Evolutionary conservation across 2,888 invertebrate genomes (phyloP).

Genomic region (Dimorphilus gyrociliatus): DNA sequence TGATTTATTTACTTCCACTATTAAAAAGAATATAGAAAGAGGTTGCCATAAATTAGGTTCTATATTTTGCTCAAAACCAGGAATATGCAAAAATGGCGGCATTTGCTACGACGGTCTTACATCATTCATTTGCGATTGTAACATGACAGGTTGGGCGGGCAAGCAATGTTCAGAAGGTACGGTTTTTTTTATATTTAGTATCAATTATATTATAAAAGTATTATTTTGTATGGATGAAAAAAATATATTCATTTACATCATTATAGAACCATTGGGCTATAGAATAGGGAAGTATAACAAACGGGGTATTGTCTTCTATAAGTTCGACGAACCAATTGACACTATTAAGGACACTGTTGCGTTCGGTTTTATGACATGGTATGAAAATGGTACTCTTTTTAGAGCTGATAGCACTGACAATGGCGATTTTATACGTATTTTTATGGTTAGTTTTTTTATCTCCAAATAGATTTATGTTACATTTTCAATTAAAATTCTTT

Average conservation of each 20-base stretch:
- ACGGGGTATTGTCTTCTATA: conserved; percentile 20
- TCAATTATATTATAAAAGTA: conserved; percentile 1
- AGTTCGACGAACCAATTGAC: conserved; percentile 9
- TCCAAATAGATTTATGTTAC: background rate
- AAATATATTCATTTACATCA: conserved; percentile 1
- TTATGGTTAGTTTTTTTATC: background rate
- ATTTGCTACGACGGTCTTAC: conserved; percentile 13
- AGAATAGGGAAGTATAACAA: conserved; percentile 15
- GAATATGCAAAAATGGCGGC: conserved; percentile 18
- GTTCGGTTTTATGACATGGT: conserved; percentile 32
- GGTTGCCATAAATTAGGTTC: no score
- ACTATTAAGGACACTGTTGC: conserved; percentile 22
- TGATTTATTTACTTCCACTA: no score
- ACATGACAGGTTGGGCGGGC: conserved; percentile 23
- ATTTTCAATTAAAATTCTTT: no score
- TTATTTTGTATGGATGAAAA: background rate
- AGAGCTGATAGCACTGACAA: conserved; percentile 17
- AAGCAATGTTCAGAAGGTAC: conserved; percentile 19
- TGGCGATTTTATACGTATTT: conserved; percentile 22
- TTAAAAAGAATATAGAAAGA: no score
- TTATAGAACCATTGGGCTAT: conserved; percentile 23
- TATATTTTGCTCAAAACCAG: no score
- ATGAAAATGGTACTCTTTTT: conserved; percentile 22
- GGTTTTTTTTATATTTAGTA: conserved; percentile 3
- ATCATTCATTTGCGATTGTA: conserved; percentile 22